Base-by-base conservation (phyloP, 2,888 invertebrate species). In the Plutella xylostella region DNA sequence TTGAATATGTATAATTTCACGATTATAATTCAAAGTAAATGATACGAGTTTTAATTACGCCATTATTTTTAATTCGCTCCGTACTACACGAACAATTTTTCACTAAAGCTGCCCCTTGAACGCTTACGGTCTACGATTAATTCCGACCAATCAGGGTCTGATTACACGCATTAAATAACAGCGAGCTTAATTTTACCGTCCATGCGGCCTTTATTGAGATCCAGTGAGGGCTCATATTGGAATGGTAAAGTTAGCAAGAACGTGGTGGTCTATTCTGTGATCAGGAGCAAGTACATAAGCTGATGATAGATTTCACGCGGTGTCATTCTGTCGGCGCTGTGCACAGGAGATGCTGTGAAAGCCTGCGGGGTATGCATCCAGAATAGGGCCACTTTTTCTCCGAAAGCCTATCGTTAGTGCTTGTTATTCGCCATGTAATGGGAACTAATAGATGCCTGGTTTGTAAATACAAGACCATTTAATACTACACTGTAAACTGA, bases 131-230 rank as follows among this genome's bases (percentile, higher is more conserved):
- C 68, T 58, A 66, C 79, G 79, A 79, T 80, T 80, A 82, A 82
- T 82, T 80, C 80, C 73, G 76, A 70, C 80, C 82, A 82, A 82
- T 82, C 80, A 80, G 70, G 65, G 68, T 59, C 69, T 79, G 77
- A 80, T 82, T 80, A 80, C 77, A 79, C 77, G 80, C 78, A 78
- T 80, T 80, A 80, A 57, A 58, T 55, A 54, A 60, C 63, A 61
- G 70, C 74, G 65, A 69, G 67, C 51, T 65, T 63, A 63, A 48
- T 50, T 45, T 48, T 66, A 55, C 69, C 45, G 35, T 30, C 42
- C 19, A 35, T 35, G 42, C 47, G 42, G 44, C 33, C 60, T 54
- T 61, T 73, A 67, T 48, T 20, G 25, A 2, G 22, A 3, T 19
- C 11, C 19, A 20, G 37, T 28, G 2, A 12, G 28, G 3, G 9